A percentile compares a stretch with the other conserved stretches of the same genome.
These are phyloP conservation scores for Cranoglanis bouderius DNA, from an alignment of 2,113 vertebrate species.

Conservation along the genomic window DNA sequence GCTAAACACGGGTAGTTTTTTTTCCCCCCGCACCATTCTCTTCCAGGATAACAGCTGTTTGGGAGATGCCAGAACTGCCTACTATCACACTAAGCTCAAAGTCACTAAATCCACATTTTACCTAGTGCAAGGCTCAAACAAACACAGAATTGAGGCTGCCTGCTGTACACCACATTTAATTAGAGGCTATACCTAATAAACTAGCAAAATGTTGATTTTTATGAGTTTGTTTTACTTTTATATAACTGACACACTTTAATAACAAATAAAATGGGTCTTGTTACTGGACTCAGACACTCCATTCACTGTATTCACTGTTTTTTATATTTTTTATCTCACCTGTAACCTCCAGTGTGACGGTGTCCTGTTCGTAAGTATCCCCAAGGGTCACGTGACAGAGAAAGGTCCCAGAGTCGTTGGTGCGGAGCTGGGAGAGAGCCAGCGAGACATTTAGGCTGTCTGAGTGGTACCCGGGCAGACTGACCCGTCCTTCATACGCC, in stretches of 20 bases:
- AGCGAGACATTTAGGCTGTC: conserved; percentile 83
- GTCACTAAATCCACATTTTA: not conserved
- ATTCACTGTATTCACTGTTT: not conserved
- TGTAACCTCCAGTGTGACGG: conserved; percentile 86
- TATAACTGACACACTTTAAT: not conserved
- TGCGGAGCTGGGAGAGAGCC: conserved; percentile 76
- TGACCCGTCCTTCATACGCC: conserved; percentile 81
- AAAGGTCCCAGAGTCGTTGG: conserved; percentile 88
- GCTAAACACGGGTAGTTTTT: not conserved
- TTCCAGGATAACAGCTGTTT: not conserved
- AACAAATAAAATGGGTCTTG: not conserved
- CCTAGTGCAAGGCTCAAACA: not conserved
- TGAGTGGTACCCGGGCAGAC: conserved; percentile 79
- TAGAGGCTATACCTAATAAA: not conserved
- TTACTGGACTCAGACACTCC: not conserved
- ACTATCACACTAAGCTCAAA: not conserved
- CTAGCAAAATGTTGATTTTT: not conserved
- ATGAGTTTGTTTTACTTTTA: too few species aligned
- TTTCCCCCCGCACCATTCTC: not conserved
- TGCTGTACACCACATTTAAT: not conserved
- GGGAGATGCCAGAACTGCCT: not conserved
- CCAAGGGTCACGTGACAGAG: conserved; percentile 87
- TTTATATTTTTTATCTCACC: conserved; percentile 73
- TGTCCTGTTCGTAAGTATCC: conserved; percentile 86
- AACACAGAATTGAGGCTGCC: not conserved